A percentile compares a stretch with the other conserved stretches of the same genome.
phyloP scores from a whole-genome alignment of 2,888 invertebrate genomes.

The Eupelmus urozonus region DNA sequence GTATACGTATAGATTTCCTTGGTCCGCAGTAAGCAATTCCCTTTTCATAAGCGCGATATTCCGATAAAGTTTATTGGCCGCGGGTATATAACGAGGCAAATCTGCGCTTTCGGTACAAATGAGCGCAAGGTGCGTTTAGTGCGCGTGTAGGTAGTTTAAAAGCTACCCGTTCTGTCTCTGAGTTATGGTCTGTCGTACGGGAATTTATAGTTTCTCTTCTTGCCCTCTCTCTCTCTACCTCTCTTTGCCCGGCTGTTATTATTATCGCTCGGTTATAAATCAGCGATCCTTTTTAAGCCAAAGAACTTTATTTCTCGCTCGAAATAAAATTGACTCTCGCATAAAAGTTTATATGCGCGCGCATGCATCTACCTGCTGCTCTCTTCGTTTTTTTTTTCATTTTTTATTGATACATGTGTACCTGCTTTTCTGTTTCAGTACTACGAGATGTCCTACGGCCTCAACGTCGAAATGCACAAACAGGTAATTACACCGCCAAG shows the following conservation, averaged over 20 bases:
- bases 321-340: not conserved
- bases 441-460: constrained; percentile 97
- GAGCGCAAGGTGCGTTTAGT: not conserved
- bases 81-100: constrained; percentile 3
- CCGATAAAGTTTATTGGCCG: constrained; percentile 35
- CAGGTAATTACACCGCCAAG: constrained; percentile 86
- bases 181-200: not conserved
- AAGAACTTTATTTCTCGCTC: not conserved
- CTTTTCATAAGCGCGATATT: constrained; percentile 26
- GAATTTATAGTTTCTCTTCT: not conserved
- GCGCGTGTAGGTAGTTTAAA: not conserved
- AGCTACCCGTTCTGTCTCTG: not conserved
- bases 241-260: not conserved
- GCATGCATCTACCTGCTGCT: not conserved
- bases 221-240: too few relatives aligned
- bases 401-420: not conserved
- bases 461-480: constrained; percentile 97
- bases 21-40: constrained; percentile 26
- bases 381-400: too few relatives aligned
- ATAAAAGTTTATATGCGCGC: not conserved
- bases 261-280: not conserved
- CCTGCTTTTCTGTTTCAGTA: constrained; percentile 83
- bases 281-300: too few relatives aligned
- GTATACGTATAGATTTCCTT: constrained; percentile 10
- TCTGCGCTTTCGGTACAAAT: constrained; percentile 17